These are phyloP conservation scores for Dendrolimus pini DNA, from an alignment of 2,888 invertebrate species.

Conservation along the genomic window DNA sequence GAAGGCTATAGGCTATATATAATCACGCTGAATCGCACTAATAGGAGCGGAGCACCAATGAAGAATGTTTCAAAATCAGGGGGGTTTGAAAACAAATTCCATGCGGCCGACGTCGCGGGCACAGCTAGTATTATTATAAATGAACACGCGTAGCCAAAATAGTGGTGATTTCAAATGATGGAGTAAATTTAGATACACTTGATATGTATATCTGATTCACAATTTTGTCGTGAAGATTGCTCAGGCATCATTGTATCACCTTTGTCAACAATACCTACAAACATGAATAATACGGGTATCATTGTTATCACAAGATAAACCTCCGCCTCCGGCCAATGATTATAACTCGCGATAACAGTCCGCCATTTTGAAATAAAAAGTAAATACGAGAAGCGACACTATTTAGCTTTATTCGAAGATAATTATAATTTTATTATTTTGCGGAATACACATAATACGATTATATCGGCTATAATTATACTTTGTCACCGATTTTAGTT, in stretches of 20 bases:
- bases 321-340: conserved; percentile 21
- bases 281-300: conserved; percentile 10
- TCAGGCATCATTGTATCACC: background rate
- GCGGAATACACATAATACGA: background rate
- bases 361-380: conserved; percentile 22
- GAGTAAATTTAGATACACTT: too few species aligned
- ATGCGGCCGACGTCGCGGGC: too few species aligned
- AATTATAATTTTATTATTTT: background rate
- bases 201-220: too few species aligned
- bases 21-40: too few species aligned
- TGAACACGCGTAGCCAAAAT: too few species aligned
- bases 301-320: conserved; percentile 40
- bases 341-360: conserved; percentile 28
- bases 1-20: too few species aligned
- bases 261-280: conserved; percentile 4
- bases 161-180: too few species aligned
- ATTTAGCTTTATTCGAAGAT: conserved; percentile 16
- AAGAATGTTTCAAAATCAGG: too few species aligned
- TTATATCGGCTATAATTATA: conserved; percentile 2
- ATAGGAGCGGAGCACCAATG: too few species aligned
- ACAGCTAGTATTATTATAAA: too few species aligned
- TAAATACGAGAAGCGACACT: conserved; percentile 17
- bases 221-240: too few species aligned
- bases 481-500: conserved; percentile 41
- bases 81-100: too few species aligned